These are phyloP conservation scores for Podabrus alpinus DNA, from an alignment of 2,888 invertebrate species.

Conservation along the genomic window DNA sequence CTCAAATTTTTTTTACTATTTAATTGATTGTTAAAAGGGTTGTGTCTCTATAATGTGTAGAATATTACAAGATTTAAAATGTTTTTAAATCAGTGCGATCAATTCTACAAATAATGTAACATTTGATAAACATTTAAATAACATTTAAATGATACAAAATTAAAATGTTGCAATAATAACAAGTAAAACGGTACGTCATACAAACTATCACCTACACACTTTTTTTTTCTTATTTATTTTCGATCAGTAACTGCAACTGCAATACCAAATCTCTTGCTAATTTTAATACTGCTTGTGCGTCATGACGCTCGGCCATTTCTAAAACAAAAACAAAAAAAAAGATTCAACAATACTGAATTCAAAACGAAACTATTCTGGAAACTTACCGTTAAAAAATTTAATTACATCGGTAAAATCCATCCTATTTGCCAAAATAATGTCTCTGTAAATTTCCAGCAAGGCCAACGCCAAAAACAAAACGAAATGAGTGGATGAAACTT, in stretches of 20 bases:
- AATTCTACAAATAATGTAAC: too few relatives aligned
- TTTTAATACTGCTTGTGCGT: conserved; percentile 79
- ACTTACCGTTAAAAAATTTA: conserved; percentile 93
- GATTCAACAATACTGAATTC: not conserved
- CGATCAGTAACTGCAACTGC: conserved; percentile 88
- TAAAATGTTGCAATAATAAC: too few relatives aligned
- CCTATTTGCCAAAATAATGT: conserved; percentile 91
- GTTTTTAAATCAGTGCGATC: too few relatives aligned
- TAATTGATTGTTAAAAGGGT: too few relatives aligned
- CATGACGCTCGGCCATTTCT: conserved; percentile 98
- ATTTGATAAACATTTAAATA: too few relatives aligned
- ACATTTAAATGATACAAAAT: too few relatives aligned
- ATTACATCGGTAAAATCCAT: conserved; percentile 99
- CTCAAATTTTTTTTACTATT: too few relatives aligned
- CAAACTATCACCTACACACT: not conserved
- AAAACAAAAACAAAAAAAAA: conserved; percentile 51
- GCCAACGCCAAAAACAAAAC: conserved; percentile 92
- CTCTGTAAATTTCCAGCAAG: conserved; percentile 88
- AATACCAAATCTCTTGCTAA: conserved; percentile 85
- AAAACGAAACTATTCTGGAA: not conserved
- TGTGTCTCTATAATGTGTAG: too few relatives aligned
- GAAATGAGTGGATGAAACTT: conserved; percentile 86
- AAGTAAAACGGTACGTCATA: too few relatives aligned
- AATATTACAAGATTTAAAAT: too few relatives aligned
- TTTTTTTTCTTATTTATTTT: conserved; percentile 75